A percentile compares a stretch with the other conserved stretches of the same genome.
These are phyloP conservation scores for Cyanocitta stelleri DNA, from an alignment of 2,113 vertebrate genomes.

Conservation along the genomic window DNA sequence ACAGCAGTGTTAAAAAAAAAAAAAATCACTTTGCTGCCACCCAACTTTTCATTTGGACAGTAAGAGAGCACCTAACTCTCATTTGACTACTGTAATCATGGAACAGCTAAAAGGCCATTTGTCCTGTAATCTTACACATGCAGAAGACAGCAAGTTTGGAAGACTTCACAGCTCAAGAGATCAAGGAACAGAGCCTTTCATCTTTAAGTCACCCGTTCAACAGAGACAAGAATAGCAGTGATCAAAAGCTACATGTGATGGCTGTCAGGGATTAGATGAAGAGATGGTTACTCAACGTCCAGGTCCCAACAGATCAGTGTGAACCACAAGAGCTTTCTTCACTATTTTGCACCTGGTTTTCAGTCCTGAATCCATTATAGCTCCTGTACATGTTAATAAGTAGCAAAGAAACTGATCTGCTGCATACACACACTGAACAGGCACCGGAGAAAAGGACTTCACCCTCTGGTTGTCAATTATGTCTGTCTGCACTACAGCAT, in stretches of 20 bases:
- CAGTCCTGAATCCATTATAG: not conserved
- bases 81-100: not conserved
- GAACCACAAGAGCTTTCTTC: not conserved
- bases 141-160: constrained; percentile 22
- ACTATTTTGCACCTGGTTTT: not conserved
- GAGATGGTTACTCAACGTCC: not conserved
- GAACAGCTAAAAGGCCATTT: constrained; percentile 34
- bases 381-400: not conserved
- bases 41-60: not conserved
- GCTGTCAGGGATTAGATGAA: constrained; percentile 12
- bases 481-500: not conserved
- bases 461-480: not conserved
- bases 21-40: not conserved
- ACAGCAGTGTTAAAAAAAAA: not conserved
- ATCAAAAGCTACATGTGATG: constrained; percentile 43
- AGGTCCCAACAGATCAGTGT: not conserved
- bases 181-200: constrained; percentile 38
- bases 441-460: not conserved
- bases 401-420: not conserved
- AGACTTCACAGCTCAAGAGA: constrained; percentile 43
- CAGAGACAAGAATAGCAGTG: constrained; percentile 40
- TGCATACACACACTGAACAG: not conserved
- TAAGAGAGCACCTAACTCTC: constrained; percentile 30
- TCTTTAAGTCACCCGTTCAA: constrained; percentile 44
- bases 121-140: not conserved